Conservation (phyloP, 2,888 invertebrate species). For the Dasysyrphus tricinctus region DNA sequence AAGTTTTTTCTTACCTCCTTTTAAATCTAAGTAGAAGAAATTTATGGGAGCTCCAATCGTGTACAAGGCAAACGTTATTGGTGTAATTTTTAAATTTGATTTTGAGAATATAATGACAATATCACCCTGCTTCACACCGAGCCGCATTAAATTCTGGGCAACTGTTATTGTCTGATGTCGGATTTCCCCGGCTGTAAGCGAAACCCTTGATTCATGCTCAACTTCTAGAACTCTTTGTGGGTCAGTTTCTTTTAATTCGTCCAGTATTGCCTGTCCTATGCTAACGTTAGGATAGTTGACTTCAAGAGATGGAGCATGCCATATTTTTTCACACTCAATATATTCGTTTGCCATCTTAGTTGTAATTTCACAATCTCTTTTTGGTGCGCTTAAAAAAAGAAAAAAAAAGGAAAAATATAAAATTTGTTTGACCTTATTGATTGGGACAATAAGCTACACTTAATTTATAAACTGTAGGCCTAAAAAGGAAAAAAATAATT, state of each 20-base stretch:
- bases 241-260: conserved; percentile 3
- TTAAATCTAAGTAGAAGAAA: conserved; percentile 74
- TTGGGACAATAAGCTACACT: too few relatives aligned
- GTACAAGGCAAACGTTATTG: conserved; percentile 71
- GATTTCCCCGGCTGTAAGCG: conserved; percentile 48
- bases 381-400: too few relatives aligned
- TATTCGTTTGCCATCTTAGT: background rate
- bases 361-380: background rate
- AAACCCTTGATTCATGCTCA: conserved; percentile 48
- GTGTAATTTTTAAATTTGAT: conserved; percentile 59
- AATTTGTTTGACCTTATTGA: too few relatives aligned
- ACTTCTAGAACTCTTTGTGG: conserved; percentile 56
- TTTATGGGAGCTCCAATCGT: conserved; percentile 71
- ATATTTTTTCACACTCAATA: conserved; percentile 13
- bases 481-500: too few relatives aligned
- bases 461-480: too few relatives aligned
- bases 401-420: too few relatives aligned
- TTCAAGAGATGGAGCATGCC: conserved; percentile 5
- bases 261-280: conserved; percentile 2
- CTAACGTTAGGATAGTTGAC: background rate
- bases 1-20: conserved; percentile 53
- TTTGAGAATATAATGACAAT: conserved; percentile 70
- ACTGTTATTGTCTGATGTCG: conserved; percentile 54
- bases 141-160: conserved; percentile 44
- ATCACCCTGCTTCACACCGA: conserved; percentile 72